A percentile compares a stretch with the other conserved stretches of the same genome.
Evolutionary conservation across 1,140 invertebrate species (phyloP).

Genomic region (Odontomachus brunneus): DNA sequence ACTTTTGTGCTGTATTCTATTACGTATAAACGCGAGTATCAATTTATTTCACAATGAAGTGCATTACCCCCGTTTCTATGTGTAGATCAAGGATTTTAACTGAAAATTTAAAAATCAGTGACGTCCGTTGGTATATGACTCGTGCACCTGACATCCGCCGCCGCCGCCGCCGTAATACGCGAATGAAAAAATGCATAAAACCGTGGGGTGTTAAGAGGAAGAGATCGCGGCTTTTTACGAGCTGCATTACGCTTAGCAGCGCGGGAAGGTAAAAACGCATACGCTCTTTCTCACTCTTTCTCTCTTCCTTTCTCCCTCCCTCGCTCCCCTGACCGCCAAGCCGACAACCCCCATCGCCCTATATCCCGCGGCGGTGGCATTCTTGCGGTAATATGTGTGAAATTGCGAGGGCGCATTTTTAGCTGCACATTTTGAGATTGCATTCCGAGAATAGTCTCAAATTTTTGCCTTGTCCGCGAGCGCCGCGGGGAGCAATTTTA

Average conservation of each 20-base stretch:
- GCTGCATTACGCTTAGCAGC: constrained; percentile 46
- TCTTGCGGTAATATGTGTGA: constrained; percentile 77
- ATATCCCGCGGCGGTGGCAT: constrained; percentile 56
- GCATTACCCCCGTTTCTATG: neutral
- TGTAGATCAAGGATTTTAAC: constrained; percentile 29
- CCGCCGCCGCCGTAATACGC: constrained; percentile 17
- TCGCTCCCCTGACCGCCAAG: constrained; percentile 47
- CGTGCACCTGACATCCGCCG: neutral
- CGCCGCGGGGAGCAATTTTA: constrained; percentile 62
- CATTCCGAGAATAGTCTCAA: constrained; percentile 76
- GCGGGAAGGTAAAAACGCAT: constrained; percentile 67
- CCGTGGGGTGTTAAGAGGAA: constrained; percentile 62
- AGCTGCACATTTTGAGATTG: constrained; percentile 76
- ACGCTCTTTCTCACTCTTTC: constrained; percentile 12
- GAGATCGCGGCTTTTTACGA: constrained; percentile 65
- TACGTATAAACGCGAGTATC: constrained; percentile 53
- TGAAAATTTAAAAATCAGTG: constrained; percentile 33
- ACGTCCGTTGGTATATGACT: constrained; percentile 19
- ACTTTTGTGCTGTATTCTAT: constrained; percentile 55
- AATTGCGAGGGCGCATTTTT: constrained; percentile 78
- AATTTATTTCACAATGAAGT: constrained; percentile 49
- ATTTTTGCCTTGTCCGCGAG: constrained; percentile 64
- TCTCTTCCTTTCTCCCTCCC: too few species aligned
- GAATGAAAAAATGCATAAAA: constrained; percentile 67
- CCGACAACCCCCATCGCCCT: constrained; percentile 41